Evolutionary conservation across 1,140 invertebrate species (phyloP), one percentile per base, ranked within the genome.

Genomic region (Nasonia longicornis): DNA sequence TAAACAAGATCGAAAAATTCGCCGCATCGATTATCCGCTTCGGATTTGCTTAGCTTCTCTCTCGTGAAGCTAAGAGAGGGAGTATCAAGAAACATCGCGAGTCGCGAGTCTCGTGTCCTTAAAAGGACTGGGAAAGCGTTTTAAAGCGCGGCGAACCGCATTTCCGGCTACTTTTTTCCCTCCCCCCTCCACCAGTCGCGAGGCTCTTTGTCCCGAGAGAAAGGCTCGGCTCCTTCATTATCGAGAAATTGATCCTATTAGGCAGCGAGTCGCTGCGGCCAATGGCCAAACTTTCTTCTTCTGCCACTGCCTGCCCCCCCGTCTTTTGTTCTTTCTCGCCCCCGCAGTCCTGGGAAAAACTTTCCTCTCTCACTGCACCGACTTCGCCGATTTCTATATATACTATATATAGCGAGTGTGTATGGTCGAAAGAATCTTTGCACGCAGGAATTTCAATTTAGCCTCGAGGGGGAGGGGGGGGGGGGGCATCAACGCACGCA

Each of bases 181-280:
- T 84, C 64, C 63, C 63, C 75, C 52, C 48, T 14, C 16, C 48
- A 20, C n/a, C 52, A 0, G 52, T 1, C 52, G 20, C 3, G 1
- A 1, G 26, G 14, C 52, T 58, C 52, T 58, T 58, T 58, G 52
- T 58, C 52, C 52, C 52, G 52, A 58, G 64, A 31, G 64, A 31
- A 31, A 67, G 64, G 64, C 29, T 29, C 22, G 1, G 81, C 52
- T 58, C 52, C 81, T 87, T 89, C 83, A 85, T 89, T 89, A 89
- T 89, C 87, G 88, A 89, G 82, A 87, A 89, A 89, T 89, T 88
- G 88, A 89, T 89, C 87, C 88, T 87, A 89, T 88, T 89, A 88
- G 83, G 77, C 84, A 80, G 1, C 7, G 64, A 31, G 64, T n/a
- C 29, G 20, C 63, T 82, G 72, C 72, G 42, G 66, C 66, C 79